Conservation (phyloP, 2,888 invertebrate species). For the Lycia hirtaria region DNA sequence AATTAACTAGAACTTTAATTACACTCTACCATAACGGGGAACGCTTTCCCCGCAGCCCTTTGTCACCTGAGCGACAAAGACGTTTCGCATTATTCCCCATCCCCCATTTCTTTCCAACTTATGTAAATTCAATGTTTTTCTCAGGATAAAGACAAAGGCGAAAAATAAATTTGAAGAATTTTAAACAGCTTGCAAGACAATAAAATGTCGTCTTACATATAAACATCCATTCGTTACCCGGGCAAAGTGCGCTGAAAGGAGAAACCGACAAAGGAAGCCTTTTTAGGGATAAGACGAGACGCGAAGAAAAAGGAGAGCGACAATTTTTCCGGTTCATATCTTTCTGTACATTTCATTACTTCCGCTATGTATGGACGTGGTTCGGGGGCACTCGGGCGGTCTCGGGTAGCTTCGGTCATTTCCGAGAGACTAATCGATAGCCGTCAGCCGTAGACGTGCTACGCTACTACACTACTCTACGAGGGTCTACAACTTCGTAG, state of each 20-base stretch:
- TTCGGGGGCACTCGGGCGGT: slow-evolving; percentile 59
- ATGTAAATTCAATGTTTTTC: slow-evolving; percentile 43
- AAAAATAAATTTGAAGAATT: slow-evolving; percentile 45
- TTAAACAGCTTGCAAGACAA: slow-evolving; percentile 45
- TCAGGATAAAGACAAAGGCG: slow-evolving; percentile 34
- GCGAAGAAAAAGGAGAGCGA: slow-evolving; percentile 79
- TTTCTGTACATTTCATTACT: slow-evolving; percentile 84
- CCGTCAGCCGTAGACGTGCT: slow-evolving; percentile 66
- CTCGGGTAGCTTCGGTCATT: slow-evolving; percentile 62
- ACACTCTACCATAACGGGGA: slow-evolving; percentile 61
- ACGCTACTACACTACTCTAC: slow-evolving; percentile 70
- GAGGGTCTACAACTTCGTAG: slow-evolving; percentile 70
- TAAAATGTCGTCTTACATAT: slow-evolving; percentile 55
- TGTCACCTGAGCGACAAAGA: slow-evolving; percentile 44
- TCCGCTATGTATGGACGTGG: slow-evolving; percentile 78
- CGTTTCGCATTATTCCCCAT: slow-evolving; percentile 33
- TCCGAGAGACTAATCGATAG: slow-evolving; percentile 77
- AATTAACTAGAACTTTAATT: slow-evolving; percentile 72
- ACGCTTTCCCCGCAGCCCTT: slow-evolving; percentile 49
- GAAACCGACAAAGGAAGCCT: slow-evolving; percentile 69
- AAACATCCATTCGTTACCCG: slow-evolving; percentile 63
- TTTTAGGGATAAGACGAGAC: slow-evolving; percentile 73
- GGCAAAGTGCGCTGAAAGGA: slow-evolving; percentile 66
- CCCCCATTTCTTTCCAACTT: slow-evolving; percentile 40
- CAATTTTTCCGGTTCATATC: slow-evolving; percentile 84